Evolutionary conservation across 2,113 vertebrate species (phyloP).

Genomic region (Pomatostomus ruficeps): DNA sequence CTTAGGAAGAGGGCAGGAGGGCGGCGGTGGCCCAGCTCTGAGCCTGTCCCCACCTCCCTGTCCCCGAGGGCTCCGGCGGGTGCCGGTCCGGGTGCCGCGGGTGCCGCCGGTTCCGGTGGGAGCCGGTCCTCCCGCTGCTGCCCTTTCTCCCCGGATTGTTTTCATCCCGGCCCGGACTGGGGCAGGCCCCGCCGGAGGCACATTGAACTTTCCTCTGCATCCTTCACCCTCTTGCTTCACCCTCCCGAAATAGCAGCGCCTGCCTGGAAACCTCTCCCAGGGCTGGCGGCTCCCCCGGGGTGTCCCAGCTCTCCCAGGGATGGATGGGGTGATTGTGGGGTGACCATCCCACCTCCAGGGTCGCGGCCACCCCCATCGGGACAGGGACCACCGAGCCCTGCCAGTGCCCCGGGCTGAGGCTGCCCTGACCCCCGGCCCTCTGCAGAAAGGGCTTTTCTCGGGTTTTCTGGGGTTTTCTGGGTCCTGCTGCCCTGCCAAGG

Average conservation of each 20-base stretch:
- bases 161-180: not conserved
- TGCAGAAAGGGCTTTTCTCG: not conserved
- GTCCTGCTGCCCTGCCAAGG: not conserved
- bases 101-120: not conserved
- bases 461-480: not conserved
- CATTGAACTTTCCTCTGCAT: constrained; percentile 32
- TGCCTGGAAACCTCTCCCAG: not conserved
- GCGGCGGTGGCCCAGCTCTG: not conserved
- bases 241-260: constrained; percentile 19
- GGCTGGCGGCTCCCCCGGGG: not conserved
- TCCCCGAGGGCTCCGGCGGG: not conserved
- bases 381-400: not conserved
- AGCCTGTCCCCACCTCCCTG: not conserved
- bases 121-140: not conserved
- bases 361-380: rapidly evolving
- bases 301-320: not conserved
- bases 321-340: not conserved
- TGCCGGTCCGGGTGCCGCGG: not conserved
- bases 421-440: not conserved
- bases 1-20: not conserved
- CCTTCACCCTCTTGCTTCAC: constrained; percentile 42
- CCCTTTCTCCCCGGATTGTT: not conserved
- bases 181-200: not conserved
- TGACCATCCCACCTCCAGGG: not conserved
- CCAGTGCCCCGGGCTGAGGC: rapidly evolving